phyloP scores from a whole-genome alignment of 2,113 vertebrate genomes.

The Pygoscelis adeliae region DNA sequence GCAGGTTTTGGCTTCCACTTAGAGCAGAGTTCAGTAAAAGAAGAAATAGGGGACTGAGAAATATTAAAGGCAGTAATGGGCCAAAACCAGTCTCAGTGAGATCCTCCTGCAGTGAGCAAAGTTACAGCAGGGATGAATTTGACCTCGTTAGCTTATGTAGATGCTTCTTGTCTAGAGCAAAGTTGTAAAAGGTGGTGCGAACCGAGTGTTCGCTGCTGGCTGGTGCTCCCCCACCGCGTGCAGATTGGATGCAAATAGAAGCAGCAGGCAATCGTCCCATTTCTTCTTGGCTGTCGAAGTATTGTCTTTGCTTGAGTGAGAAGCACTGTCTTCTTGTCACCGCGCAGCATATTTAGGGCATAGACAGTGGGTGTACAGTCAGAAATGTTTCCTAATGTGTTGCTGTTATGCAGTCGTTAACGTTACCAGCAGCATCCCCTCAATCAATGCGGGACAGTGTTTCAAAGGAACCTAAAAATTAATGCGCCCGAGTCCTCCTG shows the following conservation, averaged over 20 bases:
- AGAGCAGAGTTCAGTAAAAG: neutral
- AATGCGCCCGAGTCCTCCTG: neutral
- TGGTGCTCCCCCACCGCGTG: neutral
- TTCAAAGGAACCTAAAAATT: neutral
- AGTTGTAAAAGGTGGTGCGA: neutral
- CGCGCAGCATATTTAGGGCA: neutral
- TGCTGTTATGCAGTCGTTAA: neutral
- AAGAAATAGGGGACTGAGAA: neutral
- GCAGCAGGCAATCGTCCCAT: neutral
- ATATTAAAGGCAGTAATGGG: neutral
- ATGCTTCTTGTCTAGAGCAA: neutral
- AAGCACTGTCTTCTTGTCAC: neutral
- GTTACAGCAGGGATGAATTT: neutral
- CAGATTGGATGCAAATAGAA: neutral
- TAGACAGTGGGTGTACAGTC: neutral
- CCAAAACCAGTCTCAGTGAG: neutral
- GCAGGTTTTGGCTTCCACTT: neutral
- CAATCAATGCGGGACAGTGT: accelerated
- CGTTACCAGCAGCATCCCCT: neutral
- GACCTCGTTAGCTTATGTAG: neutral
- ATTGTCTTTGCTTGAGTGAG: neutral
- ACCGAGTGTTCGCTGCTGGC: neutral
- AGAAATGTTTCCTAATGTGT: neutral
- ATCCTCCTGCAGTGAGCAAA: neutral
- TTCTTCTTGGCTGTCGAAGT: neutral